Evolutionary conservation across 2,888 invertebrate genomes (phyloP).

Genomic region (Agrochola lota): DNA sequence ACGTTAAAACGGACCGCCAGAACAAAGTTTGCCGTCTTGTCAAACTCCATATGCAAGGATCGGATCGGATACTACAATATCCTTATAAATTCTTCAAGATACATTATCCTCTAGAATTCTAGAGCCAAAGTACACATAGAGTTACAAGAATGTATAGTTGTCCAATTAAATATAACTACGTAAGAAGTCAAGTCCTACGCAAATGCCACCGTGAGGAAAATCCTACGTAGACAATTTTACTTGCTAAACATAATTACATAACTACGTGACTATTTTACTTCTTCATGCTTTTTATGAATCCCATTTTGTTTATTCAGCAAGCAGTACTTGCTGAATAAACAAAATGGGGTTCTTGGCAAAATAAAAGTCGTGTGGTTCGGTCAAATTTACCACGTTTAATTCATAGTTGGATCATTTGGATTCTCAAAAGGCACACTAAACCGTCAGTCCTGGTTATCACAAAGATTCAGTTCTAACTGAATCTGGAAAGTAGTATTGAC

Average conservation of each 20-base stretch:
- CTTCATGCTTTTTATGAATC: too few relatives aligned
- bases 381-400: neutral
- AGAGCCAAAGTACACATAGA: neutral
- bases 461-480: too few relatives aligned
- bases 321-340: conserved; percentile 7
- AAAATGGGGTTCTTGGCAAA: neutral
- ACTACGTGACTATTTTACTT: conserved; percentile 18
- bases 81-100: conserved; percentile 9
- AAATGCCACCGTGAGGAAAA: conserved; percentile 1
- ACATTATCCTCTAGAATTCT: conserved; percentile 5
- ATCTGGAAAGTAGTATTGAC: too few relatives aligned
- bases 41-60: neutral
- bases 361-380: neutral
- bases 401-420: neutral
- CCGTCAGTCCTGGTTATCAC: too few relatives aligned
- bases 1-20: neutral
- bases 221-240: neutral
- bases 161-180: conserved; percentile 27
- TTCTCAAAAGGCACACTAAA: neutral
- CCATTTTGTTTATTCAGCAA: too few relatives aligned
- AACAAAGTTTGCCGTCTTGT: too few relatives aligned
- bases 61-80: neutral
- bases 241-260: conserved; percentile 7
- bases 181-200: conserved; percentile 13
- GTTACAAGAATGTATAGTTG: conserved; percentile 15